Evolutionary conservation across 2,113 vertebrate genomes (phyloP).

Genomic region (Sturnira hondurensis): DNA sequence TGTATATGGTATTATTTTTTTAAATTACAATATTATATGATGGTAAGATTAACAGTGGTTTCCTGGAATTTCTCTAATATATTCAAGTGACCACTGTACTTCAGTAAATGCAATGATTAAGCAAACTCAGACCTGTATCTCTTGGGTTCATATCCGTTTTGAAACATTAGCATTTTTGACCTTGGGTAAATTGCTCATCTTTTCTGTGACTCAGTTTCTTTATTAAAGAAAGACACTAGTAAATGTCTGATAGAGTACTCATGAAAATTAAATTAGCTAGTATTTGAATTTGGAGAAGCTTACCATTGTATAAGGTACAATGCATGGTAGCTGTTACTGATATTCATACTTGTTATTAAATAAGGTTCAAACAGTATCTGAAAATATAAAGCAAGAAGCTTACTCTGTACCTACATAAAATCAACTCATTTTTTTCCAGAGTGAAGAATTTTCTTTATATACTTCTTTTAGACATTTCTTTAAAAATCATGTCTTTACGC

Average conservation of each 20-base stretch:
- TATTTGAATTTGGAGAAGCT: neutral
- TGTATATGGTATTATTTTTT: neutral
- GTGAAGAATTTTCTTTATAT: neutral
- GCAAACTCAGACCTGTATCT: accelerated
- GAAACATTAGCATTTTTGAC: neutral
- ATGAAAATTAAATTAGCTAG: neutral
- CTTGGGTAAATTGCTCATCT: neutral
- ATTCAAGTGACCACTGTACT: neutral
- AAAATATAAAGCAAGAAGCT: neutral
- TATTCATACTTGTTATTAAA: neutral
- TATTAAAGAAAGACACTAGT: neutral
- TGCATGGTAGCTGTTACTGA: neutral
- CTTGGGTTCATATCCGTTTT: neutral
- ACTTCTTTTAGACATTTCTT: neutral
- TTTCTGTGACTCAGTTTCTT: neutral
- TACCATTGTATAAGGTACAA: neutral
- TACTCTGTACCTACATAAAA: neutral
- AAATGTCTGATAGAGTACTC: neutral
- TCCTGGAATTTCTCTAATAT: neutral
- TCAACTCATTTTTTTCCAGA: neutral
- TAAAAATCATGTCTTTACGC: neutral
- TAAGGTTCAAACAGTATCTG: neutral
- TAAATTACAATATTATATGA: neutral
- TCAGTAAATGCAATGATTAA: neutral
- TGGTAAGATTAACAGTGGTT: neutral